These are phyloP conservation scores for Drosophila miranda DNA, from an alignment of 1,140 invertebrate species.

Conservation along the genomic window DNA sequence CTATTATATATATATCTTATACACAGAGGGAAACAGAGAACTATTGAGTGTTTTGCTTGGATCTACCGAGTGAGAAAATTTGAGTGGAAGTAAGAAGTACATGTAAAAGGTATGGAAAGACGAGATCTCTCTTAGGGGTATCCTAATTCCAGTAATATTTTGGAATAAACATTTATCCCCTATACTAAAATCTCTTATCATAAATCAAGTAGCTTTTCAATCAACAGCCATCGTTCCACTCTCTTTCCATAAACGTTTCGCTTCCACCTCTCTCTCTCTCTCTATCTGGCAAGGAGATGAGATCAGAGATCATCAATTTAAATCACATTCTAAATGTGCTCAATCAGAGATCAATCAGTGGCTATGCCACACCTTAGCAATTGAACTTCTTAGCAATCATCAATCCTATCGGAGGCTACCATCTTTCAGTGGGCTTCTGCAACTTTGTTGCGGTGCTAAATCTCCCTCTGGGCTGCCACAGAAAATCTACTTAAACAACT, in stretches of 20 bases:
- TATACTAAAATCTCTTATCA: no score
- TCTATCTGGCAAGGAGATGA: slow-evolving; percentile 4
- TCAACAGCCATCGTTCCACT: slow-evolving; percentile 3
- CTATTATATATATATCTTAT: no score
- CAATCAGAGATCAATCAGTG: slow-evolving; percentile 18
- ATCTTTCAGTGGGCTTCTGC: slow-evolving; percentile 27
- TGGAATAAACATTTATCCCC: no score
- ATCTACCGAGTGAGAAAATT: no score
- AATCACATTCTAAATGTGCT: slow-evolving; percentile 42
- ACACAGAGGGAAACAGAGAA: no score
- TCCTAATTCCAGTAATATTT: no score
- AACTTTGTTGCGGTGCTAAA: slow-evolving; percentile 23
- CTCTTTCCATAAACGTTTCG: slow-evolving; percentile 1
- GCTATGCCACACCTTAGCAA: slow-evolving; percentile 27
- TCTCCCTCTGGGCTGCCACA: slow-evolving; percentile 17
- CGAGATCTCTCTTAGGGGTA: no score
- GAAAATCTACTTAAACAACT: slow-evolving; percentile 55
- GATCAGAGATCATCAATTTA: slow-evolving; percentile 46
- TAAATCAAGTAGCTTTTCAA: no score
- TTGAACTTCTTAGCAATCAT: slow-evolving; percentile 32
- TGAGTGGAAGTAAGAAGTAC: no score
- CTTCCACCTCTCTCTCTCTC: not conserved
- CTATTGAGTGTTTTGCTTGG: no score
- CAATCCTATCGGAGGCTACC: slow-evolving; percentile 13
- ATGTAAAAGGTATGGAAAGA: no score